Evolutionary conservation across 2,888 invertebrate genomes (phyloP), one percentile per base, ranked within the genome.

Genomic region (Philhelius pedissequus): DNA sequence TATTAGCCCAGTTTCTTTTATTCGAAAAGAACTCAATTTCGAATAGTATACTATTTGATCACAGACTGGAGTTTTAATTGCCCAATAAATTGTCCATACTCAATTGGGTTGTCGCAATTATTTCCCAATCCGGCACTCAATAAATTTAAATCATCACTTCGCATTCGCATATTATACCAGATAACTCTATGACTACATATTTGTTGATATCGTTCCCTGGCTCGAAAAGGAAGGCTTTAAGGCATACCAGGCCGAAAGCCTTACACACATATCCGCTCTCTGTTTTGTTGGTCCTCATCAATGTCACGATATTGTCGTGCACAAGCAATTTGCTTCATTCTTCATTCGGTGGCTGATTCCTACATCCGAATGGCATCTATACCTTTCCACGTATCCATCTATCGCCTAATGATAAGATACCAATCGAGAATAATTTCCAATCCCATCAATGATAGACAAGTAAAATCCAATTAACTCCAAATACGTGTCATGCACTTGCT

Each of bases 381-480:
- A 71, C 40, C 40, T 45, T 40, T 60, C n/a, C 30, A 25, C 27
- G 35, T 43, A 62, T 62, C 70, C 43, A 66, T 84, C 79, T 75
- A 80, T 76, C 75, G 83, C 60, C 75, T 69, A 82, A 84, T 84
- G 84, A 84, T 84, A 79, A 84, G 84, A 84, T 84, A 84, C 84
- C 80, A 71, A 84, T 84, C 80, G 84, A 80, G 80, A 87, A 88
- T 88, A 87, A 87, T 87, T 87, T 87, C 86, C 86, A 86, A 87
- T 87, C 86, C 22, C 56, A 35, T 56, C 86, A 88, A 81, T 88
- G 87, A 88, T 87, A 87, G 84, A 86, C 87, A 87, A 87, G 89
- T 89, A 89, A 90, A 89, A 88, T 89, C 90, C 90, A 90, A 90
- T 90, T 90, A 90, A 89, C 89, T 88, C 88, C 88, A 88, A 89